phyloP scores from a whole-genome alignment of 2,113 vertebrate species.

The Naja naja region DNA sequence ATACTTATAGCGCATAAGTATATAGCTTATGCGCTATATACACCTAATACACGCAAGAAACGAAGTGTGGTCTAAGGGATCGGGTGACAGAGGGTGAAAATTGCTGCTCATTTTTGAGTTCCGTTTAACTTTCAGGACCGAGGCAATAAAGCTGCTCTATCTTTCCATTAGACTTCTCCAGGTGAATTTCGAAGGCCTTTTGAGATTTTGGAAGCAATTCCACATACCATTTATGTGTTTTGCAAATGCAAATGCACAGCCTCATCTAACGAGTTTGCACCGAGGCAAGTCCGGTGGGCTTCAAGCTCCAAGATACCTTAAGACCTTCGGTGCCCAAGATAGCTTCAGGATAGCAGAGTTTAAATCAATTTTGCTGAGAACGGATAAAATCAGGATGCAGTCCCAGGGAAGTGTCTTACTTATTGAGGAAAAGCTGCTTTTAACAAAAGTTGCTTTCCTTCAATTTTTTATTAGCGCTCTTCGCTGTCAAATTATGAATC shows the following conservation, averaged over 20 bases:
- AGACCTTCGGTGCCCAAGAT: not conserved
- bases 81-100: not conserved
- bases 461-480: not conserved
- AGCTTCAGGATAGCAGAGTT: not conserved
- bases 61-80: not conserved
- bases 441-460: not conserved
- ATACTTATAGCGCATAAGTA: no score
- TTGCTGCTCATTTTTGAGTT: not conserved
- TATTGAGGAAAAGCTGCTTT: not conserved
- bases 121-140: not conserved
- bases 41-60: not conserved
- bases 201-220: not conserved
- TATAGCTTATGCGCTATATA: not conserved
- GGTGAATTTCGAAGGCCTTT: not conserved
- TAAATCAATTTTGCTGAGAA: not conserved
- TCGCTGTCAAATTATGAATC: not conserved
- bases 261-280: not conserved
- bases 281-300: not conserved
- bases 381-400: rapidly evolving
- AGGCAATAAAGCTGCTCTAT: not conserved
- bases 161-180: not conserved
- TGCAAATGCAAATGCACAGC: not conserved
- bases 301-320: not conserved
- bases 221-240: not conserved
- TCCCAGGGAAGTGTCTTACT: not conserved